Percentiles rank a stretch among this genome's conserved stretches.
These are phyloP conservation scores for Platynereis dumerilii DNA, from an alignment of 2,888 invertebrate species.

Conservation along the genomic window DNA sequence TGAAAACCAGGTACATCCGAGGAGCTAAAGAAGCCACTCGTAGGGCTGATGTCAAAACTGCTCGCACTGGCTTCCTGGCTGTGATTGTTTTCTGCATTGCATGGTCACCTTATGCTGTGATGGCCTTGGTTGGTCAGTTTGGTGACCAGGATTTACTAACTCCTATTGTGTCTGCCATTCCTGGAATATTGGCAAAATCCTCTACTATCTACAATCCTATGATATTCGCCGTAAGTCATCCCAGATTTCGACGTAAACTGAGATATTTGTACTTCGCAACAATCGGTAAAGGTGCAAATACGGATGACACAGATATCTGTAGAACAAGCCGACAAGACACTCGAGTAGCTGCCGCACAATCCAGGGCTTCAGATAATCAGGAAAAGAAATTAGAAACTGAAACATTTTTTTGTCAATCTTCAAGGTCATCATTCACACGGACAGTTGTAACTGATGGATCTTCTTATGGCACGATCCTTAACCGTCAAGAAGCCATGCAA, in stretches of 20 bases:
- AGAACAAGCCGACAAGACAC: no score
- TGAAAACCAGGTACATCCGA: not conserved
- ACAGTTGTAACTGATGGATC: no score
- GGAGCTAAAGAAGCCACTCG: slow-evolving; percentile 1
- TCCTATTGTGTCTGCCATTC: slow-evolving; percentile 74
- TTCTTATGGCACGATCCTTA: no score
- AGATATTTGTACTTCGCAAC: not conserved
- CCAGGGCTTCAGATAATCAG: no score
- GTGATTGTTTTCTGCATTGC: slow-evolving; percentile 74
- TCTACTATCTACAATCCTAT: slow-evolving; percentile 68
- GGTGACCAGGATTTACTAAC: slow-evolving; percentile 71
- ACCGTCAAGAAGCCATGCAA: no score
- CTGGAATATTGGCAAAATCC: slow-evolving; percentile 78
- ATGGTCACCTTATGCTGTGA: slow-evolving; percentile 83
- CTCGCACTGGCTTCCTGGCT: slow-evolving; percentile 5
- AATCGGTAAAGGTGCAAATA: no score
- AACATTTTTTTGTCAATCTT: no score
- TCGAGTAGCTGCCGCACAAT: no score
- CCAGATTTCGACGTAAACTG: slow-evolving; percentile 6
- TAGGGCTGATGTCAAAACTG: slow-evolving; percentile 8
- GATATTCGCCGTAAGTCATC: slow-evolving; percentile 58
- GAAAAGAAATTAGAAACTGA: no score
- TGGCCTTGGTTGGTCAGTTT: slow-evolving; percentile 77
- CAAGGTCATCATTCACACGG: no score
- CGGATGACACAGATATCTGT: no score